A percentile compares a stretch with the other conserved stretches of the same genome.
Conservation (phyloP, 2,888 invertebrate species). For the Drosophila percnosoma region DNA sequence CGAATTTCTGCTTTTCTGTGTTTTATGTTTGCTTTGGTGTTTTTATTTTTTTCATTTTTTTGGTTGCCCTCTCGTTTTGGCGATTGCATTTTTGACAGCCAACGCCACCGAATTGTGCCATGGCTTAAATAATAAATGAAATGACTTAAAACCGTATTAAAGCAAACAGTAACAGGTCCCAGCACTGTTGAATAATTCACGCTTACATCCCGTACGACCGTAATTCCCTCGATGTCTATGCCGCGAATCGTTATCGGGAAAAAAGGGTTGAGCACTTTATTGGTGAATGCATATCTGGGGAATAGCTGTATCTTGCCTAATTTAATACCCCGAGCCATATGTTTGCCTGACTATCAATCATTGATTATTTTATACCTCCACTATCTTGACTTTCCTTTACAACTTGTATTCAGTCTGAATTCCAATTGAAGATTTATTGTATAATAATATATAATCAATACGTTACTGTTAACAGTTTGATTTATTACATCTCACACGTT, state of each 20-base stretch:
- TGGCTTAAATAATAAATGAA: slow-evolving; percentile 71
- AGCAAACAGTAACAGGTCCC: slow-evolving; percentile 45
- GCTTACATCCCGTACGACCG: slow-evolving; percentile 16
- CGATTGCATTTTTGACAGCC: slow-evolving; percentile 76
- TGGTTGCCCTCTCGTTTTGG: slow-evolving; percentile 19
- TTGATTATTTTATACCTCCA: not conserved
- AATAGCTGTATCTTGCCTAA: slow-evolving; percentile 12
- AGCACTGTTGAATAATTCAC: slow-evolving; percentile 57
- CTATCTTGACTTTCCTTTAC: not conserved
- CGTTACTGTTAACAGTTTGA: not conserved
- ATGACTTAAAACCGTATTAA: slow-evolving; percentile 75
- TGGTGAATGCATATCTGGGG: slow-evolving; percentile 14
- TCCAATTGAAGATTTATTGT: not conserved
- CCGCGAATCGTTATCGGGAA: slow-evolving; percentile 24
- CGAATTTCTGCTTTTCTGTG: slow-evolving; percentile 16
- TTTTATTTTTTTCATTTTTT: not conserved
- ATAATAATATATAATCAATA: not conserved
- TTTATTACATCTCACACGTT: not conserved
- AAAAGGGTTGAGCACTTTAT: slow-evolving; percentile 21
- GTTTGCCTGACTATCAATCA: not conserved
- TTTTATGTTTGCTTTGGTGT: slow-evolving; percentile 14
- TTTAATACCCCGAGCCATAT: not conserved
- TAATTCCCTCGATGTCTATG: slow-evolving; percentile 53
- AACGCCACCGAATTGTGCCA: slow-evolving; percentile 47
- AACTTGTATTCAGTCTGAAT: not conserved